Conservation (phyloP, 2,797 vertebrate genomes). For the Xiphorhynchus erythropygius region DNA sequence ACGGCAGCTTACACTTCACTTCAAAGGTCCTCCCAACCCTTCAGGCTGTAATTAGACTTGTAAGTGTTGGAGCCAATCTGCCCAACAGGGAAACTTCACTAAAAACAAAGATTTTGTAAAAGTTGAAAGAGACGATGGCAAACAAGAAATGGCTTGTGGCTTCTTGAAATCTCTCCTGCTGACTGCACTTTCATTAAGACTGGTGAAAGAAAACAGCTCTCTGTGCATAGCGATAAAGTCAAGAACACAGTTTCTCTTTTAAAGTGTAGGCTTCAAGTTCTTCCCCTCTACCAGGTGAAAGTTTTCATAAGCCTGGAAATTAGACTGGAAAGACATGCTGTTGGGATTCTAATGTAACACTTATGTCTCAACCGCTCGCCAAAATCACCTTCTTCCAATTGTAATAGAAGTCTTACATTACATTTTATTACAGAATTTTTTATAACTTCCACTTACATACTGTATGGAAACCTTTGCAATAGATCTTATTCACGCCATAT, state of each 20-base stretch:
- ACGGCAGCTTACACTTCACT: neutral
- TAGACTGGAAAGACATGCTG: neutral
- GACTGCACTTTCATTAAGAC: neutral
- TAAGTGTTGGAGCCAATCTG: slow-evolving; percentile 41
- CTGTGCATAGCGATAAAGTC: neutral
- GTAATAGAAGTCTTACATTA: neutral
- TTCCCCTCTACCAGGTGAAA: neutral
- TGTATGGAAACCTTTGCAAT: neutral
- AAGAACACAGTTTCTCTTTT: neutral
- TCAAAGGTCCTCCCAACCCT: slow-evolving; percentile 38
- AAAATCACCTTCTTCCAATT: neutral
- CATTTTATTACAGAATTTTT: neutral
- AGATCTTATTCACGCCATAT: neutral
- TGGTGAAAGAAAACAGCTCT: neutral
- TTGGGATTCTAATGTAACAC: neutral
- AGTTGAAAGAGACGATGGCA: neutral
- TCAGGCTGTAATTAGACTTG: slow-evolving; percentile 44
- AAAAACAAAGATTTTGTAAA: slow-evolving; percentile 21
- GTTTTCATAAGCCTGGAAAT: neutral
- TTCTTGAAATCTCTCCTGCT: slow-evolving; percentile 34
- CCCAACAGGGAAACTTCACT: slow-evolving; percentile 24
- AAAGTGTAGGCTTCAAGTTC: neutral
- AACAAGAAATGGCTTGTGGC: slow-evolving; percentile 41
- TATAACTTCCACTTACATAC: neutral
- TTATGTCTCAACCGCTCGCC: neutral